These are phyloP conservation scores for Paralinhomoeus sp. DNA, from an alignment of 2,888 invertebrate species.

Conservation along the genomic window DNA sequence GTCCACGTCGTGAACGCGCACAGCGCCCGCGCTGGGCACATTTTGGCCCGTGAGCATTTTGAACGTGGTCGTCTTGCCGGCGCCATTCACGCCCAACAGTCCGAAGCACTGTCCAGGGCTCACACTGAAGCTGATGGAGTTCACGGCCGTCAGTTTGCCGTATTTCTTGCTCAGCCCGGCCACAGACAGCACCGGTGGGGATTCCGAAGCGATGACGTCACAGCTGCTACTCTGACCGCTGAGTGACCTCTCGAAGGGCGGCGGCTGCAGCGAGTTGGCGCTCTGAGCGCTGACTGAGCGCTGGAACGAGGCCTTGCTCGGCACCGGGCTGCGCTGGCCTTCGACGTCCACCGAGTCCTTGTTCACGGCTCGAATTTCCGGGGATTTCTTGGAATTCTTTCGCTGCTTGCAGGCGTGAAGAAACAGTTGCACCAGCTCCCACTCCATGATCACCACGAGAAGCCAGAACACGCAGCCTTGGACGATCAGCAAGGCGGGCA, in stretches of 20 bases:
- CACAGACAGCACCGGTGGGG: background rate
- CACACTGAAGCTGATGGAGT: conserved; percentile 1
- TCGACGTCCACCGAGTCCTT: no score
- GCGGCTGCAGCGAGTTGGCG: no score
- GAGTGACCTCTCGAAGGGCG: no score
- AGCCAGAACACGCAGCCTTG: conserved; percentile 7
- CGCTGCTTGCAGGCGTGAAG: no score
- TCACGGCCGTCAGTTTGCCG: background rate
- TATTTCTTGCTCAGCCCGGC: background rate
- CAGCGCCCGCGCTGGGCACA: conserved; percentile 28
- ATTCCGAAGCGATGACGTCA: no score
- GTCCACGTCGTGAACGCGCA: conserved; percentile 23
- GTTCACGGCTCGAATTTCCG: no score
- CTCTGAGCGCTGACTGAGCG: no score
- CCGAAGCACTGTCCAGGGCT: conserved; percentile 28
- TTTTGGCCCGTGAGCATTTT: conserved; percentile 38
- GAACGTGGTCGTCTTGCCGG: conserved; percentile 46
- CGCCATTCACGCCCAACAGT: conserved; percentile 34
- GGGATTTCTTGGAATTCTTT: no score
- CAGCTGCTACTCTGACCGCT: no score
- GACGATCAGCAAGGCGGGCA: conserved; percentile 9
- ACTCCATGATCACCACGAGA: conserved; percentile 8
- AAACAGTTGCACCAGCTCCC: conserved; percentile 2
- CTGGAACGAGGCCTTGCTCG: background rate
- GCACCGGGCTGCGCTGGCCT: no score